phyloP scores from a whole-genome alignment of 2,888 invertebrate species.

The Heliconius ismenius region DNA sequence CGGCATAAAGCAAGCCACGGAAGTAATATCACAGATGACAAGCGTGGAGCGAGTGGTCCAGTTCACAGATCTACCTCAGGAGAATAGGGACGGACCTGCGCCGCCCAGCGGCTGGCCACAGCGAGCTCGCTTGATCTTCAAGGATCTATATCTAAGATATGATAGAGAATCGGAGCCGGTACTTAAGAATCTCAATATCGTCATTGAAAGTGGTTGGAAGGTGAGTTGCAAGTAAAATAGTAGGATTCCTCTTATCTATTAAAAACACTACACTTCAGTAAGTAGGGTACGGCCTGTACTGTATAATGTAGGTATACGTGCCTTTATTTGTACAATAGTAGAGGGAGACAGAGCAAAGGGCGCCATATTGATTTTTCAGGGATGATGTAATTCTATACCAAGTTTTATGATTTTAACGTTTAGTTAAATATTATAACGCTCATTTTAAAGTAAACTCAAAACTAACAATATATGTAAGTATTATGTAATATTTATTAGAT shows the following conservation, averaged over 20 bases:
- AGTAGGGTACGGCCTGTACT: background rate
- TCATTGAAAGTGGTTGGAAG: slow-evolving; percentile 85
- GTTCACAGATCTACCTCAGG: slow-evolving; percentile 87
- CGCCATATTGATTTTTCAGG: slow-evolving; percentile 4
- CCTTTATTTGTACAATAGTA: background rate
- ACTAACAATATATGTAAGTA: background rate
- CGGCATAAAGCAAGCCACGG: slow-evolving; percentile 90
- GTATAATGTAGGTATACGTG: background rate
- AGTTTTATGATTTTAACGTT: background rate
- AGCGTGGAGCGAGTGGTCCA: slow-evolving; percentile 91
- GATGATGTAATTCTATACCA: background rate
- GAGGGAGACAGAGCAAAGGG: background rate
- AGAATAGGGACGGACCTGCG: slow-evolving; percentile 84
- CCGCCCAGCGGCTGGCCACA: slow-evolving; percentile 84
- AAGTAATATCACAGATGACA: slow-evolving; percentile 89
- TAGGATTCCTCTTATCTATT: background rate
- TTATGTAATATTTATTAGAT: background rate
- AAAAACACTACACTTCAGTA: background rate
- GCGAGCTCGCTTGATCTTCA: slow-evolving; percentile 82
- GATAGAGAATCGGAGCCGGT: slow-evolving; percentile 83
- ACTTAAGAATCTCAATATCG: slow-evolving; percentile 84
- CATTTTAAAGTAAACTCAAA: background rate
- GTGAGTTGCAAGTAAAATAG: slow-evolving; percentile 58
- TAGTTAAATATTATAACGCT: background rate
- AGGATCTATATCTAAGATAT: slow-evolving; percentile 84